Evolutionary conservation across 2,888 invertebrate genomes (phyloP).

Genomic region (Drosophila merina): DNA sequence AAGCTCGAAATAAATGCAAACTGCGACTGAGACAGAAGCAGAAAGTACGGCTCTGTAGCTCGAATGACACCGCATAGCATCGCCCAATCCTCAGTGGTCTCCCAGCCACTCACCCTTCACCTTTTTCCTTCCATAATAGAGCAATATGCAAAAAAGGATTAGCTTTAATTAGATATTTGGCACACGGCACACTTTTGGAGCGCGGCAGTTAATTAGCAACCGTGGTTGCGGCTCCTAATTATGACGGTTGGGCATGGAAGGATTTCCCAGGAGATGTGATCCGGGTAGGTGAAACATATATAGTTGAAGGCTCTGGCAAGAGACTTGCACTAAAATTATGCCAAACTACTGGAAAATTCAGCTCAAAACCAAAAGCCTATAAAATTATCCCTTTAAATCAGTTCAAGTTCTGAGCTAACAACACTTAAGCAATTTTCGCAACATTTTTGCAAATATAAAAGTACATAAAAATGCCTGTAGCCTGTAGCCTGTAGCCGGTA

Average conservation of each 20-base stretch:
- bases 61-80: conserved; percentile 48
- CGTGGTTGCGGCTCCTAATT: conserved; percentile 29
- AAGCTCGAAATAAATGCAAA: conserved; percentile 25
- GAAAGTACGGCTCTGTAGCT: conserved; percentile 25
- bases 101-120: not conserved
- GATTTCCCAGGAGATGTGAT: not conserved
- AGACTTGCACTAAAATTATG: not conserved
- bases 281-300: conserved; percentile 2
- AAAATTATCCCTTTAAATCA: conserved; percentile 14
- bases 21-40: conserved; percentile 44
- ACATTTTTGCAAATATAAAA: not conserved
- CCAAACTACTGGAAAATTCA: no score
- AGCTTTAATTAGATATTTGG: conserved; percentile 58
- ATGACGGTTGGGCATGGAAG: conserved; percentile 25
- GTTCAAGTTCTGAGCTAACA: conserved; percentile 12
- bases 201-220: conserved; percentile 55
- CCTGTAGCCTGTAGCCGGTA: not conserved
- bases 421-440: conserved; percentile 1
- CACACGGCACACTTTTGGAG: conserved; percentile 31
- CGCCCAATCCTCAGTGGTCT: conserved; percentile 16
- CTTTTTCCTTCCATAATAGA: not conserved
- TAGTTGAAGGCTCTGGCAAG: not conserved
- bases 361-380: not conserved
- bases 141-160: conserved; percentile 56
- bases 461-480: conserved; percentile 10